phyloP scores from a whole-genome alignment of 1,140 invertebrate species.

The Coenobita brevimanus region DNA sequence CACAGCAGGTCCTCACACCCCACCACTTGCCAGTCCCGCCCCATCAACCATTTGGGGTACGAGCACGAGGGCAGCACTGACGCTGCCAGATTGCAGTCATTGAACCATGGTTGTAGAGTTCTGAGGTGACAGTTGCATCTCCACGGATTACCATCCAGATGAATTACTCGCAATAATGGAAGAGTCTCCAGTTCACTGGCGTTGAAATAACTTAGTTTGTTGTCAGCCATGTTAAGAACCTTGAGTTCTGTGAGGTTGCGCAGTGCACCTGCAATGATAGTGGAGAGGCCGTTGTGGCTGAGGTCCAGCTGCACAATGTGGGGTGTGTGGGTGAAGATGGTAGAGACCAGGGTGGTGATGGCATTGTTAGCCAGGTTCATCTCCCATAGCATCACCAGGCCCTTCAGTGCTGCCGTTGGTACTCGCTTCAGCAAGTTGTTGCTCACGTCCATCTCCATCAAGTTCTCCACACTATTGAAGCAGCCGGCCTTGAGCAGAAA shows the following conservation, averaged over 20 bases:
- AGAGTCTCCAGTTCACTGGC: slow-evolving; percentile 80
- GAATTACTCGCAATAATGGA: slow-evolving; percentile 81
- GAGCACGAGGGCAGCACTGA: slow-evolving; percentile 81
- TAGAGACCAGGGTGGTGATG: slow-evolving; percentile 80
- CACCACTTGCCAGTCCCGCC: slow-evolving; percentile 82
- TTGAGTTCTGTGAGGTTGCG: slow-evolving; percentile 82
- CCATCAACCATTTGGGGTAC: slow-evolving; percentile 78
- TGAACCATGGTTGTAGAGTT: slow-evolving; percentile 85
- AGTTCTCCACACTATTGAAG: slow-evolving; percentile 87
- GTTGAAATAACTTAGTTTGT: slow-evolving; percentile 79
- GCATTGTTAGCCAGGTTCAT: slow-evolving; percentile 83
- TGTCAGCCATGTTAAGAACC: slow-evolving; percentile 84
- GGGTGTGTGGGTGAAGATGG: slow-evolving; percentile 80
- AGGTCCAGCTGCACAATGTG: slow-evolving; percentile 84
- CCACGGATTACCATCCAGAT: slow-evolving; percentile 86
- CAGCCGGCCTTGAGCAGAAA: slow-evolving; percentile 87
- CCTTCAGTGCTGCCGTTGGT: slow-evolving; percentile 81
- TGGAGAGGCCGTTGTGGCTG: slow-evolving; percentile 80
- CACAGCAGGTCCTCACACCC: slow-evolving; percentile 88
- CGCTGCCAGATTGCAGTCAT: slow-evolving; percentile 82
- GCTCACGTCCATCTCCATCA: slow-evolving; percentile 86
- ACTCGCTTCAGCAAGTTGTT: slow-evolving; percentile 81
- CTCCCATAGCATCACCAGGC: slow-evolving; percentile 82
- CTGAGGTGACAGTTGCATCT: slow-evolving; percentile 85
- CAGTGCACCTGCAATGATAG: slow-evolving; percentile 82